These are phyloP conservation scores for Eulemur mongoz DNA, from an alignment of 2,797 vertebrate species.

Conservation along the genomic window DNA sequence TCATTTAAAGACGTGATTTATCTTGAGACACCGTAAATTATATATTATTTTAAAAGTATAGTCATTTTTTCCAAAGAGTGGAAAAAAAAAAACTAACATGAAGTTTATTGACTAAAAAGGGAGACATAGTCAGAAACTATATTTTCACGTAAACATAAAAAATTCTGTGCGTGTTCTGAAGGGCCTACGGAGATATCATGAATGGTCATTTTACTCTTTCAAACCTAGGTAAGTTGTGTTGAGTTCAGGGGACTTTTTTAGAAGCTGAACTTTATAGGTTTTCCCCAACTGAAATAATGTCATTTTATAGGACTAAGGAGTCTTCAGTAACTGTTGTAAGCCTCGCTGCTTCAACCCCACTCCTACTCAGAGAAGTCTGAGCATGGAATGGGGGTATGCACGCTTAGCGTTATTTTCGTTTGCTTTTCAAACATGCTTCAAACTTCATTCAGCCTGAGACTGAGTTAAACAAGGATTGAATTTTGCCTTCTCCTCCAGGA, in stretches of 20 bases:
- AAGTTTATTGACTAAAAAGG: background rate
- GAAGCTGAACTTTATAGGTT: background rate
- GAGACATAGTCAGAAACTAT: background rate
- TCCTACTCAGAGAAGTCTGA: background rate
- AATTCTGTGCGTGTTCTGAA: background rate
- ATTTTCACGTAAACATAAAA: background rate
- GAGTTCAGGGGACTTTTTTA: background rate
- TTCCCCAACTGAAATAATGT: background rate
- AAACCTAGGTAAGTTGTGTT: background rate
- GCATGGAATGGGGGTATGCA: background rate
- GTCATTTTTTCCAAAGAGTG: background rate
- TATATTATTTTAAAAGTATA: background rate
- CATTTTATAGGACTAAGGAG: background rate
- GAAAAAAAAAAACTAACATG: background rate
- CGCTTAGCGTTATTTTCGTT: background rate
- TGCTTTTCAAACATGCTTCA: background rate
- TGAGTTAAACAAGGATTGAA: conserved; percentile 1
- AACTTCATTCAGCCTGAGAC: background rate
- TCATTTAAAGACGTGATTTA: background rate
- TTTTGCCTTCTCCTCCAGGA: background rate
- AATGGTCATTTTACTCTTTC: background rate
- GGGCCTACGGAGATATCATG: background rate
- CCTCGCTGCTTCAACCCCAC: background rate
- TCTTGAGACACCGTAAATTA: background rate
- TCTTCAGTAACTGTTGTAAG: background rate